phyloP scores from a whole-genome alignment of 1,140 invertebrate species.

The Penaeus vannamei region DNA sequence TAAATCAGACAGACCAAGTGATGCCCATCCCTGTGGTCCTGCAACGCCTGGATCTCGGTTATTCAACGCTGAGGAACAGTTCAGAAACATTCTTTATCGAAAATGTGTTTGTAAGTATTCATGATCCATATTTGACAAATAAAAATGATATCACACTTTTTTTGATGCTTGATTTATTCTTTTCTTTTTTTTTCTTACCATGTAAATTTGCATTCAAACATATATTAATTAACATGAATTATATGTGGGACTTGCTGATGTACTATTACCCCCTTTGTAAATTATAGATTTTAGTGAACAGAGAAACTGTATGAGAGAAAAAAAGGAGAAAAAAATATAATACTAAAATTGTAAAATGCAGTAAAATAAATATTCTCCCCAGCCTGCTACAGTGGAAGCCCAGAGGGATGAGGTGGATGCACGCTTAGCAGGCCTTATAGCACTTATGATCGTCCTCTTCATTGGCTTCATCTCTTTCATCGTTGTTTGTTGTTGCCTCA shows the following conservation, averaged over 20 bases:
- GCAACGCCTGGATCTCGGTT: slow-evolving; percentile 87
- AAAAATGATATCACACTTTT: background rate
- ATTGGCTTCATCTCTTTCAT: slow-evolving; percentile 89
- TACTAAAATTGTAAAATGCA: background rate
- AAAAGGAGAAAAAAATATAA: background rate
- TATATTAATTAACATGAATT: too few species aligned
- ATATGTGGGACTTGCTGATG: too few species aligned
- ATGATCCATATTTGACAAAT: background rate
- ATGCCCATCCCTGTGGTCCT: slow-evolving; percentile 84
- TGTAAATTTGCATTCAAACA: too few species aligned
- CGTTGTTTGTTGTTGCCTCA: slow-evolving; percentile 89
- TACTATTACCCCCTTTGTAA: too few species aligned
- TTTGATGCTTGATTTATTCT: background rate
- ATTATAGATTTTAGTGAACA: too few species aligned
- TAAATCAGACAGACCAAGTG: slow-evolving; percentile 84
- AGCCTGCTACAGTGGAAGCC: slow-evolving; percentile 75
- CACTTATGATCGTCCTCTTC: slow-evolving; percentile 86
- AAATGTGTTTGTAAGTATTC: slow-evolving; percentile 79
- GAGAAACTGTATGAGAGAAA: background rate
- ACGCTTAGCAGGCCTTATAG: slow-evolving; percentile 87
- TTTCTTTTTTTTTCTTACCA: background rate
- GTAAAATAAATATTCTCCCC: slow-evolving; percentile 63
- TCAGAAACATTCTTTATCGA: slow-evolving; percentile 87
- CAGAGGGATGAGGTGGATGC: slow-evolving; percentile 82
- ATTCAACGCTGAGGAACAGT: slow-evolving; percentile 84